Evolutionary conservation across 2,797 vertebrate species (phyloP).

Genomic region (Sciaenops ocellatus): DNA sequence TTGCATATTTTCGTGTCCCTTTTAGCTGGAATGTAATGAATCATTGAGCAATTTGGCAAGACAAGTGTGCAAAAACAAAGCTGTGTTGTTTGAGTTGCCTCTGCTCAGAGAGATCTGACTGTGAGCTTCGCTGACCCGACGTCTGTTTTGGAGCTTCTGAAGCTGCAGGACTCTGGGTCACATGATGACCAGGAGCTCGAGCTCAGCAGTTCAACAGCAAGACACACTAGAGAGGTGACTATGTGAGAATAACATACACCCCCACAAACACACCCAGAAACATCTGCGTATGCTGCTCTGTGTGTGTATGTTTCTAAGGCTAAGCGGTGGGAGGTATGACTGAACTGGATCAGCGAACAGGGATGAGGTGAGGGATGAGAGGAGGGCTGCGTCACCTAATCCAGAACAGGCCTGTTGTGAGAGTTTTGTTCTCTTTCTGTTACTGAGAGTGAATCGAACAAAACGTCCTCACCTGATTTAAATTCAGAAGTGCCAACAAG

Average conservation of each 20-base stretch:
- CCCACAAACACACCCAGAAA: constrained; percentile 62
- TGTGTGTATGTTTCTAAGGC: constrained; percentile 15
- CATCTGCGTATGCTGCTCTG: constrained; percentile 59
- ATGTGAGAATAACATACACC: constrained; percentile 36
- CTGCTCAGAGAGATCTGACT: constrained; percentile 24
- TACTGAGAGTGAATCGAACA: constrained; percentile 14
- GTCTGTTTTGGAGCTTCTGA: constrained; percentile 49
- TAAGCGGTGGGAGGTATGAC: constrained; percentile 39
- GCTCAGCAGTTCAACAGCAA: constrained; percentile 27
- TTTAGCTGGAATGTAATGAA: constrained; percentile 27
- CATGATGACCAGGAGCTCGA: constrained; percentile 56
- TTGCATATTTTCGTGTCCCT: background rate
- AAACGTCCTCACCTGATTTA: background rate
- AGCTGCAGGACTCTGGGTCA: constrained; percentile 48
- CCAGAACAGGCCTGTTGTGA: constrained; percentile 37
- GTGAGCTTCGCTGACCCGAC: constrained; percentile 39
- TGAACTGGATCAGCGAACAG: constrained; percentile 50
- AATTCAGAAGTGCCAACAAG: constrained; percentile 1
- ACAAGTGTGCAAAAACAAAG: background rate
- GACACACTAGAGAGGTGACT: constrained; percentile 31
- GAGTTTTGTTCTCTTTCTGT: constrained; percentile 48
- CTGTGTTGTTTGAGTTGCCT: constrained; percentile 4
- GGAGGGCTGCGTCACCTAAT: constrained; percentile 25
- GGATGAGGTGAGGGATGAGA: constrained; percentile 36
- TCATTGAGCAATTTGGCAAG: background rate